These are phyloP conservation scores for Harpagifer antarcticus DNA, from an alignment of 2,797 vertebrate species.

Conservation along the genomic window DNA sequence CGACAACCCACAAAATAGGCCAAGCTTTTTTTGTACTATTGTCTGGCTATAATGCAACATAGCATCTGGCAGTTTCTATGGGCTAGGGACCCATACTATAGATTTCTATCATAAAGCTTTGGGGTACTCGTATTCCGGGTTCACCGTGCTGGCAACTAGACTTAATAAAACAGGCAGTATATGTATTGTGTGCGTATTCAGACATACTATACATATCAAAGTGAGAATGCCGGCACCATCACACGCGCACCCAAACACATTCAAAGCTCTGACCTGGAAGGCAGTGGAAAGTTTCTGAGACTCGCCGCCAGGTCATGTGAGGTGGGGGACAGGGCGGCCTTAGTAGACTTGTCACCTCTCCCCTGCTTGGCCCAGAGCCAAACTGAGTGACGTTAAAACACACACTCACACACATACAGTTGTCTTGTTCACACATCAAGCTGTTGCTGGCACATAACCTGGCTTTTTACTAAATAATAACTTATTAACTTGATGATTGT, in stretches of 20 bases:
- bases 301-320: constrained; percentile 63
- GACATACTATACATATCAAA: background rate
- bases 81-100: no score
- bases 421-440: constrained; percentile 1
- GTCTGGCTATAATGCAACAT: no score
- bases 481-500: background rate
- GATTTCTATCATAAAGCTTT: no score
- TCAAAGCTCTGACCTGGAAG: constrained; percentile 46
- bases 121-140: no score
- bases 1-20: no score
- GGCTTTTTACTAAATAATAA: background rate
- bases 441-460: background rate
- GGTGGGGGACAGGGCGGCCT: constrained; percentile 52
- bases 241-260: constrained; percentile 32
- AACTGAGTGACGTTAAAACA: constrained; percentile 26
- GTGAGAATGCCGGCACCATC: background rate
- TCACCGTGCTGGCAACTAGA: no score
- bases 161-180: background rate
- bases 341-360: constrained; percentile 58
- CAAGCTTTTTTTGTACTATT: no score
- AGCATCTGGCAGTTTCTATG: no score
- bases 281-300: constrained; percentile 72
- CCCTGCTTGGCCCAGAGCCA: constrained; percentile 58
- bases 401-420: constrained; percentile 10
- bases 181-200: background rate